Evolutionary conservation across 1,140 invertebrate species (phyloP).

Genomic region (Hylaeus volcanicus): DNA sequence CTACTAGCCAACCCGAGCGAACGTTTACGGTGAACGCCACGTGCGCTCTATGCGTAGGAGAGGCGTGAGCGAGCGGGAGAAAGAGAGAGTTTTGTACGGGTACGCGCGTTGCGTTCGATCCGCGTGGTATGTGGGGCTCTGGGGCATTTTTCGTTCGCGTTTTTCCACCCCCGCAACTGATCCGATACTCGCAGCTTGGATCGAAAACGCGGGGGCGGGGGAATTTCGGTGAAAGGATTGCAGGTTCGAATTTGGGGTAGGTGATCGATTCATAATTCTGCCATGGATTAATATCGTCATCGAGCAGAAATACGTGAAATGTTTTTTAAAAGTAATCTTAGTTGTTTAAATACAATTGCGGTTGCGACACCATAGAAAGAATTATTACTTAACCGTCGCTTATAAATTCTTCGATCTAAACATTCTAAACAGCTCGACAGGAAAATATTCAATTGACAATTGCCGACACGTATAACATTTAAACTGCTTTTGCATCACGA

Average conservation of each 20-base stretch:
- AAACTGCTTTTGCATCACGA: too few relatives aligned
- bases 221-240: neutral
- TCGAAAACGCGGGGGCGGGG: too few relatives aligned
- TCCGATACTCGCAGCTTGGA: neutral
- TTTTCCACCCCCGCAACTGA: neutral
- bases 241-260: neutral
- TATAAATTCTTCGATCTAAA: too few relatives aligned
- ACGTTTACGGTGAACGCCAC: constrained; percentile 70
- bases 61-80: constrained; percentile 49
- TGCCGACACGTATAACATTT: too few relatives aligned
- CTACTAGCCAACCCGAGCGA: constrained; percentile 51
- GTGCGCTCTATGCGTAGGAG: constrained; percentile 72
- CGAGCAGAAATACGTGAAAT: too few relatives aligned
- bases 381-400: too few relatives aligned
- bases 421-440: too few relatives aligned
- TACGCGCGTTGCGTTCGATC: constrained; percentile 44
- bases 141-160: constrained; percentile 68
- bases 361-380: too few relatives aligned
- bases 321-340: too few relatives aligned
- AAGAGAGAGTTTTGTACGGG: constrained; percentile 10
- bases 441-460: too few relatives aligned
- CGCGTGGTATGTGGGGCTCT: constrained; percentile 74
- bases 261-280: neutral
- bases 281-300: neutral
- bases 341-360: too few relatives aligned